Evolutionary conservation across 2,797 vertebrate species (phyloP), one percentile per base, ranked within the genome.

Genomic region (Gallinago solitaria): DNA sequence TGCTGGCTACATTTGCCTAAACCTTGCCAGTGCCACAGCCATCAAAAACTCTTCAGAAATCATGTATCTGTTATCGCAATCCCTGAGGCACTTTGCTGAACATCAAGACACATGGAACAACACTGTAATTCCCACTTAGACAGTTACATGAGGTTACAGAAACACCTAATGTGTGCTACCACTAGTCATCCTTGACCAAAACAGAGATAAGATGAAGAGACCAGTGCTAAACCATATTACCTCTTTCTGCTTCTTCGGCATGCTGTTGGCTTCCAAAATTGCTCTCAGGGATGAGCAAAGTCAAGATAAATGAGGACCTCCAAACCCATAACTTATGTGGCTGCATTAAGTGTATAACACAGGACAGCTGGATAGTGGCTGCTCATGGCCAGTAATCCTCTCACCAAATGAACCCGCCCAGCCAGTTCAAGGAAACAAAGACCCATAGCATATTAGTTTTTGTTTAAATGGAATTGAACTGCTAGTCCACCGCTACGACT

Each of bases 11-110:
- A 23, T 75, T 75, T 68, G 24, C 32, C 27, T 61, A 80, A 85
- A 68, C 2, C 8, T 80, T 68, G 5, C 2, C 15, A 48, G 20
- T 24, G 14, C 17, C 3, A 4, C 14, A 64, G 14, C 6, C 45
- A 71, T 11, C 8, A 70, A 19, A 3, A 53, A 24, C 32, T 82
- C 67, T 65, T 59, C 4, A 76, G 48, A 64, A 9, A 5, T 48
- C 1, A 0, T 35, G 2, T 35, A 30, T 25, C 10, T 76, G 47
- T 30, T 33, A 19, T 45, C 2, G 0, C 24, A 89, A 23, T 23
- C 64, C 12, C 33, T 30, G 23, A 32, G 18, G 4, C 9, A n/a
- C 16, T 33, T 61, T 30, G 32, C 9, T 73, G 70, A 87, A 43
- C 75, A 48, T 5, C 0, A 8, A 80, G n/a, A 15, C 23, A 14